Evolutionary conservation across 2,888 invertebrate genomes (phyloP).

Genomic region (Dermolepida albohirtum): DNA sequence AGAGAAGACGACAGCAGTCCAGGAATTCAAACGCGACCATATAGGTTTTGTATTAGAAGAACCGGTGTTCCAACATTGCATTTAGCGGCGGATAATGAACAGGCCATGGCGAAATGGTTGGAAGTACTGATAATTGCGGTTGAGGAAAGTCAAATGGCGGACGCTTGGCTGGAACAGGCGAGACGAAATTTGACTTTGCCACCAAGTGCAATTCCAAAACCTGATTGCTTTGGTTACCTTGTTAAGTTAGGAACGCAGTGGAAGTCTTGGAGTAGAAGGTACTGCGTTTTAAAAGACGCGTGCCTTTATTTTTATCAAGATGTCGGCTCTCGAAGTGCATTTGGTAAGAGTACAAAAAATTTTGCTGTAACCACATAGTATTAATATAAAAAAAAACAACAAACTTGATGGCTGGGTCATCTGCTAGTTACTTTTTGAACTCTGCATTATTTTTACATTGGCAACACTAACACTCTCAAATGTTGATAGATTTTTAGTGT

Average conservation of each 20-base stretch:
- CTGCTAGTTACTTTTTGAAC: no score
- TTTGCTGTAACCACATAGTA: neutral
- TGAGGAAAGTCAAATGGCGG: constrained; percentile 67
- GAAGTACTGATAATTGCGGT: constrained; percentile 83
- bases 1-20: constrained; percentile 72
- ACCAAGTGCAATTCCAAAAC: constrained; percentile 81
- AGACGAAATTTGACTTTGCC: constrained; percentile 84
- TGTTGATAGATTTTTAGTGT: no score
- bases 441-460: no score
- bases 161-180: constrained; percentile 80
- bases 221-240: constrained; percentile 94
- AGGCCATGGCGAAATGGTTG: constrained; percentile 80
- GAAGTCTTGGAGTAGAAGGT: constrained; percentile 91
- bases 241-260: constrained; percentile 88
- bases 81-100: constrained; percentile 83
- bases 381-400: no score
- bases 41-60: constrained; percentile 74
- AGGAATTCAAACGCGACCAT: constrained; percentile 73
- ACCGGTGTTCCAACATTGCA: constrained; percentile 79
- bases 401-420: no score
- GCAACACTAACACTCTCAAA: no score
- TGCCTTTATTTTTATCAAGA: constrained; percentile 95
- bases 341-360: constrained; percentile 72
- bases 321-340: constrained; percentile 86
- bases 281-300: constrained; percentile 95